phyloP scores from a whole-genome alignment of 2,888 invertebrate genomes.

The Electrophaes corylata region DNA sequence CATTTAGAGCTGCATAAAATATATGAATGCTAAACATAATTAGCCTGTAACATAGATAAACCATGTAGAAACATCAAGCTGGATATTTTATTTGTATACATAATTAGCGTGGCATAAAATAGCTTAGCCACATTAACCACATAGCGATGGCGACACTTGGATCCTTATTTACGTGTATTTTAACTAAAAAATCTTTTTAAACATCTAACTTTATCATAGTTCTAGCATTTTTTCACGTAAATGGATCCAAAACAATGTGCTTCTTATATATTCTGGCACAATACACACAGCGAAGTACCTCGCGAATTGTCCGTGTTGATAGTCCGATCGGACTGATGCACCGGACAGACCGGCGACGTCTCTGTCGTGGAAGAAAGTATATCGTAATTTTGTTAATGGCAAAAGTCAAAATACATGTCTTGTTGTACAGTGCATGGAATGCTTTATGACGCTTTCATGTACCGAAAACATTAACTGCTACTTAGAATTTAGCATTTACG shows the following conservation, averaged over 20 bases:
- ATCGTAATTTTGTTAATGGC: slow-evolving; percentile 28
- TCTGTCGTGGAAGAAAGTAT: slow-evolving; percentile 60
- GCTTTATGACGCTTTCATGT: too few species aligned
- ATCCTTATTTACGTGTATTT: slow-evolving; percentile 33
- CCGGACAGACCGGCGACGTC: slow-evolving; percentile 72
- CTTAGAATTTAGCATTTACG: too few species aligned
- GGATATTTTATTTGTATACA: slow-evolving; percentile 18
- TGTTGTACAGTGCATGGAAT: neutral
- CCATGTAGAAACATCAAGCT: slow-evolving; percentile 31
- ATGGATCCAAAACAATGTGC: slow-evolving; percentile 33
- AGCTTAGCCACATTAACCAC: slow-evolving; percentile 38
- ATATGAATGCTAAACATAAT: slow-evolving; percentile 25
- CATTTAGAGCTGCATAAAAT: slow-evolving; percentile 36
- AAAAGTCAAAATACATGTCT: neutral
- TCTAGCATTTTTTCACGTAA: slow-evolving; percentile 22
- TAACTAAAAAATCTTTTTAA: neutral
- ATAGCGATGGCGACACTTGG: slow-evolving; percentile 31
- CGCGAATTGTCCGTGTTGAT: slow-evolving; percentile 59
- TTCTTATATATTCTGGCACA: slow-evolving; percentile 22
- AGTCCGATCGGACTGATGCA: slow-evolving; percentile 77
- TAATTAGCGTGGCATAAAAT: slow-evolving; percentile 34
- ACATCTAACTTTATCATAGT: neutral
- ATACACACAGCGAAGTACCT: slow-evolving; percentile 48
- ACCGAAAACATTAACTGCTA: too few species aligned
- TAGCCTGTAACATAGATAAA: slow-evolving; percentile 31